Percentiles rank a stretch among this genome's conserved stretches.
phyloP scores from a whole-genome alignment of 2,797 vertebrate genomes.

The Gambelia wislizenii region DNA sequence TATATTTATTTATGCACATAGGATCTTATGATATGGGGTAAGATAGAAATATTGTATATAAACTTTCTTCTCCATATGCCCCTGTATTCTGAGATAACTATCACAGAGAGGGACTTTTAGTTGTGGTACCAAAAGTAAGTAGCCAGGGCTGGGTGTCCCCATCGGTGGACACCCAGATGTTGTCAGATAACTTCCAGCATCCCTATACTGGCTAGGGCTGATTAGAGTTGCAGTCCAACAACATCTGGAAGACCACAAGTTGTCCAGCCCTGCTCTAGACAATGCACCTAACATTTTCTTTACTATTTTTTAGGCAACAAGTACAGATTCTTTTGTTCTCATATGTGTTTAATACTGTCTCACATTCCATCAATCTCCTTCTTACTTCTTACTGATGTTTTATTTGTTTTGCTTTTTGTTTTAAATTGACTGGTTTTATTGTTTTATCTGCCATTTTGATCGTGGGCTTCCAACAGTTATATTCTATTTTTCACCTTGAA shows the following conservation, averaged over 20 bases:
- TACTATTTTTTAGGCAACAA: neutral
- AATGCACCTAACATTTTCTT: neutral
- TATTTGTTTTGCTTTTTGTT: neutral
- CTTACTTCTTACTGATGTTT: neutral
- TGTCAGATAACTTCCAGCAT: neutral
- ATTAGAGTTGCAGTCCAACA: neutral
- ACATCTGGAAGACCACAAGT: neutral
- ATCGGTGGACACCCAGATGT: neutral
- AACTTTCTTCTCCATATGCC: neutral
- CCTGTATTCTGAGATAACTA: neutral
- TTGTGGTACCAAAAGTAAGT: no score
- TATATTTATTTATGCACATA: no score
- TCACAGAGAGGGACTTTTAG: neutral
- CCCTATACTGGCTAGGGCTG: neutral
- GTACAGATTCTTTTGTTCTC: neutral
- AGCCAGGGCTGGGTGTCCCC: no score
- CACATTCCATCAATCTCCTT: neutral
- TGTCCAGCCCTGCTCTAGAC: no score
- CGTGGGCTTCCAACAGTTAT: neutral
- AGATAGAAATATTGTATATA: neutral
- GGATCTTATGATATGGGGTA: no score
- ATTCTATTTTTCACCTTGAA: neutral
- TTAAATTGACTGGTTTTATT: neutral
- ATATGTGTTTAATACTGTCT: neutral
- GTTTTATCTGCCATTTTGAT: neutral